Base-by-base conservation (phyloP, 2,888 invertebrate species). In the Physocephala rufipes region DNA sequence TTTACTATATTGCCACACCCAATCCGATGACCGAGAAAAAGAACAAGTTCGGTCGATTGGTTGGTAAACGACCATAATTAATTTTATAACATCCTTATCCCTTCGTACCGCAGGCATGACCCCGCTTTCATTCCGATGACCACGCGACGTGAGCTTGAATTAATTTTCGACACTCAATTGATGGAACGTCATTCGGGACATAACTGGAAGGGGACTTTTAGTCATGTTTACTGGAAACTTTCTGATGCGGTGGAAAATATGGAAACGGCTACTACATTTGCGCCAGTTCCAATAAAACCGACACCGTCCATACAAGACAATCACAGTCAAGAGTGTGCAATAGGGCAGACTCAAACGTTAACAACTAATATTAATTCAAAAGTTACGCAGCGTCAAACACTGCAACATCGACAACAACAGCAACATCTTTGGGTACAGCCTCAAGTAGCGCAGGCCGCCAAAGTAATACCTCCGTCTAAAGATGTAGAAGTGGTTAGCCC, bases 91-190 rank as follows among this genome's bases (percentile, higher is more conserved):
- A 49, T 15, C 24, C 19, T 7, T 49, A 5, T 19, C 53, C 53
- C 69, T 63, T 19, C 43, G 53, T 21, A 19, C 59, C 21, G 28
- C 51, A 82, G 82, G 81, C 81, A 82, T 71, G 80, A 81, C 61
- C 81, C 80, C 73, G 80, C 81, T 71, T 73, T 74, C 4, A 80
- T 82, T 73, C 74, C 81, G 24, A 81, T 82, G 71, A 78, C 79
- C 13, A 81, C 79, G 5, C 76, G 82, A 3, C 74, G 73, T 64
- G 73, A 80, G 36, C 65, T 82, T 28, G 82, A 82, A 76, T 70
- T 74, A 45, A 76, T 80, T 51, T 68, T 82, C 67, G 77, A 78
- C 19, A 76, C 76, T 24, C 71, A 77, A 51, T 67, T 82, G 51
- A 78, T 82, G 77, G 80, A 81, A 16, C 79, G 80, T 7, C 70